Percentiles rank a stretch among this genome's conserved stretches.
These are phyloP conservation scores for Gryon sp. DNA, from an alignment of 1,140 invertebrate species.

Conservation along the genomic window DNA sequence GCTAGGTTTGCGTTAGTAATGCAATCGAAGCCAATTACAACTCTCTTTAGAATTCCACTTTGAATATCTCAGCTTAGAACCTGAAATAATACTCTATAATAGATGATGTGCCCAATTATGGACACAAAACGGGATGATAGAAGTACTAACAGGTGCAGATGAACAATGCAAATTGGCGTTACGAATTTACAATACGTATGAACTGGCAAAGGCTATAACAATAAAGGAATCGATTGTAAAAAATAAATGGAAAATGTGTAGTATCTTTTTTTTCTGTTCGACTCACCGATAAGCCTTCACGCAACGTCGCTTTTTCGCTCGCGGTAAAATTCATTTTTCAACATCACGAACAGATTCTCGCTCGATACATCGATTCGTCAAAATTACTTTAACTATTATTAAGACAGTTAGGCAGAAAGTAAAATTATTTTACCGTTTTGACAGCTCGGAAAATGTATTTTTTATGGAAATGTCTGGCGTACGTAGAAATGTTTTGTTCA, in stretches of 20 bases:
- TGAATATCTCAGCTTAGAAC: slow-evolving; percentile 61
- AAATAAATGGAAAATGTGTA: slow-evolving; percentile 52
- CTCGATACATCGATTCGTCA: slow-evolving; percentile 18
- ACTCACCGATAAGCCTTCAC: slow-evolving; percentile 9
- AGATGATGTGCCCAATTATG: slow-evolving; percentile 64
- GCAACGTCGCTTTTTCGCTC: slow-evolving; percentile 10
- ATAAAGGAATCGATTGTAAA: slow-evolving; percentile 43
- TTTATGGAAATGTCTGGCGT: no score
- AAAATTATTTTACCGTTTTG: no score
- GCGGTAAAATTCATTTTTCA: slow-evolving; percentile 45
- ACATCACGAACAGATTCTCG: slow-evolving; percentile 34
- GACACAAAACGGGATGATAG: slow-evolving; percentile 61
- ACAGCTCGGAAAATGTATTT: background rate
- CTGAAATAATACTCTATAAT: slow-evolving; percentile 63
- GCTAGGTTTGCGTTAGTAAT: slow-evolving; percentile 42
- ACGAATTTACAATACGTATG: slow-evolving; percentile 61
- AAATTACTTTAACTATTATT: slow-evolving; percentile 38
- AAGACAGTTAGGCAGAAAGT: slow-evolving; percentile 12
- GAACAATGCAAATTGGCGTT: slow-evolving; percentile 66
- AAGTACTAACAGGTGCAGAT: slow-evolving; percentile 63
- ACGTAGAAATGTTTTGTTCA: no score
- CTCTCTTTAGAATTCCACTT: slow-evolving; percentile 63
- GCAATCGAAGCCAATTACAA: slow-evolving; percentile 59
- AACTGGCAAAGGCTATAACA: slow-evolving; percentile 34
- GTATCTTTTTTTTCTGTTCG: slow-evolving; percentile 37